Evolutionary conservation across 2,797 vertebrate species (phyloP).

Genomic region (Muraenolepis orangiensis): DNA sequence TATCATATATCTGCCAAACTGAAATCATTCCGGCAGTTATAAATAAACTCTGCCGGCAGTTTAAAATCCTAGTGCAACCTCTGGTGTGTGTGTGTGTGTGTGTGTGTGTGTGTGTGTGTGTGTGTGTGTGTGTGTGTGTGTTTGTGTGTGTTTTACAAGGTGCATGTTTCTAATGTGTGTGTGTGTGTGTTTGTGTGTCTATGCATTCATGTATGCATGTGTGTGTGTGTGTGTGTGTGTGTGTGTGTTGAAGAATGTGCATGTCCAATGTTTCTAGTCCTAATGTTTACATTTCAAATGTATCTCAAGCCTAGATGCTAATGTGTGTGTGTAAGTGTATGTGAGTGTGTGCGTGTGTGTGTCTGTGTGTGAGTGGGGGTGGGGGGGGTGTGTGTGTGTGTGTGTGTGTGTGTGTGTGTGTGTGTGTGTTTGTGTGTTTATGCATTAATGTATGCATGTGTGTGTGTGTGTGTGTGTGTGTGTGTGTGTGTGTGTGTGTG

Average conservation of each 20-base stretch:
- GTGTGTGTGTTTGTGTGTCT: conserved; percentile 4
- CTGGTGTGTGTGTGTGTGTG: neutral
- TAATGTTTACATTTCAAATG: too few species aligned
- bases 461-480: neutral
- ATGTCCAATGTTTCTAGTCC: too few species aligned
- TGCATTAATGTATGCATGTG: too few species aligned
- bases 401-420: too few species aligned
- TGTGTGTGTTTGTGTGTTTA: neutral
- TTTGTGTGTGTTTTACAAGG: neutral
- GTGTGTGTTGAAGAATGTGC: neutral
- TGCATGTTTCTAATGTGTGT: neutral
- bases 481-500: too few species aligned
- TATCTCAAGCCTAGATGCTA: neutral
- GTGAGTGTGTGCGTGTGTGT: neutral
- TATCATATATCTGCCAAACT: too few species aligned
- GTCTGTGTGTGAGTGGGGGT: neutral
- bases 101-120: neutral
- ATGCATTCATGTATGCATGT: neutral
- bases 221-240: neutral
- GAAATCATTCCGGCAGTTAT: too few species aligned
- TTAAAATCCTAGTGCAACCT: too few species aligned
- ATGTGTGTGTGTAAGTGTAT: neutral
- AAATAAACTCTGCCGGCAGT: too few species aligned
- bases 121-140: neutral
- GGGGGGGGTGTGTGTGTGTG: too few species aligned